Base-by-base conservation (phyloP, 2,888 invertebrate genomes). In the Drepana falcataria region DNA sequence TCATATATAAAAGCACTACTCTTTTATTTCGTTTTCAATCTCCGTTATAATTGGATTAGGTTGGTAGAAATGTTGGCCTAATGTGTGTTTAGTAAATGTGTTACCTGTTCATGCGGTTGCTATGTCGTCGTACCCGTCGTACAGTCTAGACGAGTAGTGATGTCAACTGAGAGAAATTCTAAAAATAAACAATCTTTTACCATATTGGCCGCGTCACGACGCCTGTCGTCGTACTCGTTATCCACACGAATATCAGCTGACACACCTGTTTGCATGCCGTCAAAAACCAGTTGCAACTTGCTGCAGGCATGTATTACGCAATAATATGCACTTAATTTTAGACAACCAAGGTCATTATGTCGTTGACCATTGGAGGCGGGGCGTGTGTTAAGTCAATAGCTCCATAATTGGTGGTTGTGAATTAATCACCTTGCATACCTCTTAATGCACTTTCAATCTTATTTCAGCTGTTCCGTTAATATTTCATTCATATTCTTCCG, bases 371-470 rank as follows among this genome's bases (percentile, higher is more conserved):
- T 63, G 69, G 72, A 68, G 85, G 83, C 83, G 84, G 83, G 78
- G 78, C 81, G 63, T 65, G 71, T 72, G 65, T 73, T 79, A 78
- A 78, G 79, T 81, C 85, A 83, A 82, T 79, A 83, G 77, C 73
- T 73, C 75, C 80, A 65, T 81, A 84, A 83, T 83, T 83, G 85
- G 83, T 77, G 78, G 77, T 75, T 77, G 79, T 70, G 74, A 83
- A 83, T 84, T 85, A 82, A 87, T 82, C 79, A 83, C 75, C 77
- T 73, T 81, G 80, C 79, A 83, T 60, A 72, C 69, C 68, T 70
- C 68, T 70, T 65, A 73, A 83, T 87, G 87, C 87, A 87, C 85
- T 87, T 84, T 87, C 88, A 76, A 81, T 88, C 83, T 87, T 82
- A 68, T 73, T 83, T 75, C 68, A 71, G 63, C 59, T 64, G 71